These are phyloP conservation scores for Formicarius rufipectus DNA, from an alignment of 2,113 vertebrate genomes.

Conservation along the genomic window DNA sequence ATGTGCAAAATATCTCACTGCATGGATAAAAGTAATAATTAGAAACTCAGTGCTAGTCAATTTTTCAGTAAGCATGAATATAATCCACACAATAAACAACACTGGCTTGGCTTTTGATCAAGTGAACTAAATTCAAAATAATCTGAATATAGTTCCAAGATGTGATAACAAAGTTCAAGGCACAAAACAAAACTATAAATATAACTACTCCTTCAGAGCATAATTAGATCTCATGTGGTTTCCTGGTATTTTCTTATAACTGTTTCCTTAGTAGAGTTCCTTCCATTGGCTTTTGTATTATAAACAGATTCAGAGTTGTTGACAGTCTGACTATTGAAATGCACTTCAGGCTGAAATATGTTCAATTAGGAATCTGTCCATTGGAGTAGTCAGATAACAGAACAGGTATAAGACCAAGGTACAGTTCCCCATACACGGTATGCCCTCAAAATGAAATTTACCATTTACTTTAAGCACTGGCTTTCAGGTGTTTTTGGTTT, in stretches of 20 bases:
- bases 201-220: constrained; percentile 28
- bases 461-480: constrained; percentile 30
- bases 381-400: background rate
- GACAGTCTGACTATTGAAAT: constrained; percentile 5
- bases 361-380: constrained; percentile 8
- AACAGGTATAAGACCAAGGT: background rate
- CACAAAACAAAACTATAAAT: constrained; percentile 55
- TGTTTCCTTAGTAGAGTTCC: background rate
- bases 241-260: background rate
- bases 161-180: constrained; percentile 63
- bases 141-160: constrained; percentile 71
- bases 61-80: constrained; percentile 67
- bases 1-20: constrained; percentile 62
- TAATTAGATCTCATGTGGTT: background rate
- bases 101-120: constrained; percentile 69
- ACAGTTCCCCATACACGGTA: background rate
- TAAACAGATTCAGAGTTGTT: background rate
- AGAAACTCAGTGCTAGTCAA: constrained; percentile 69
- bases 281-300: background rate
- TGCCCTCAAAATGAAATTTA: constrained; percentile 50
- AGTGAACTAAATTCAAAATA: constrained; percentile 72
- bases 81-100: constrained; percentile 71
- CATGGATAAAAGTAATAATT: constrained; percentile 70
- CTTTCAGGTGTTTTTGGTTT: background rate
- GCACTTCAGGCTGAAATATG: constrained; percentile 25